Conservation (phyloP, 2,888 invertebrate species). For the Seira sanloemensis region DNA sequence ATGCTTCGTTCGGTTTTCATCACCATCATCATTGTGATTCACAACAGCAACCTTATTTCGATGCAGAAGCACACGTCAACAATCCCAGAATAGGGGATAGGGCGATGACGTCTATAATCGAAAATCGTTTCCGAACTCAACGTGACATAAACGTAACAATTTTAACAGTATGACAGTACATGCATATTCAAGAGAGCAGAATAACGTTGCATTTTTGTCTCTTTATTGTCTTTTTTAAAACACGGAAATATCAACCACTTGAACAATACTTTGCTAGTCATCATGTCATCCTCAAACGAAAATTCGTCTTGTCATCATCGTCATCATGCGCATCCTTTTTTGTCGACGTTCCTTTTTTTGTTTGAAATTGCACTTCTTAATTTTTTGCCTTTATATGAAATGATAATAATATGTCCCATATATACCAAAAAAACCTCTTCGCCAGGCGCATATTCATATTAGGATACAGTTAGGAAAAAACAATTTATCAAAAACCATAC, state of each 20-base stretch:
- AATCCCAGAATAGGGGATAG: too few species aligned
- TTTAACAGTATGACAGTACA: slow-evolving; percentile 10
- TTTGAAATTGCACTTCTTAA: slow-evolving; percentile 38
- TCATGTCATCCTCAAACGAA: slow-evolving; percentile 58
- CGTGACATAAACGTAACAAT: slow-evolving; percentile 52
- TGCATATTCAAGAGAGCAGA: slow-evolving; percentile 45
- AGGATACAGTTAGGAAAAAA: slow-evolving; percentile 50
- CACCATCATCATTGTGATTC: neutral
- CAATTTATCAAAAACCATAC: slow-evolving; percentile 28
- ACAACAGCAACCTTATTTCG: neutral
- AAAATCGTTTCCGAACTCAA: slow-evolving; percentile 30
- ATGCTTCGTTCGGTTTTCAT: slow-evolving; percentile 14
- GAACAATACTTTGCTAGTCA: slow-evolving; percentile 58
- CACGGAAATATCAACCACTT: slow-evolving; percentile 57
- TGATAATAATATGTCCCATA: too few species aligned
- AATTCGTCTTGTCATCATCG: slow-evolving; percentile 55
- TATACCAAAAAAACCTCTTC: too few species aligned
- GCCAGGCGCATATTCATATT: too few species aligned
- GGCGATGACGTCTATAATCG: too few species aligned
- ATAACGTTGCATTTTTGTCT: slow-evolving; percentile 10
- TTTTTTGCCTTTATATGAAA: too few species aligned
- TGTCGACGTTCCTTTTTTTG: too few species aligned
- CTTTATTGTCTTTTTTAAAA: slow-evolving; percentile 59
- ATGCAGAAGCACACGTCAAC: neutral
- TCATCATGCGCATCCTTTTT: slow-evolving; percentile 59